Evolutionary conservation across 2,113 vertebrate species (phyloP).

Genomic region (Xiphophorus maculatus): DNA sequence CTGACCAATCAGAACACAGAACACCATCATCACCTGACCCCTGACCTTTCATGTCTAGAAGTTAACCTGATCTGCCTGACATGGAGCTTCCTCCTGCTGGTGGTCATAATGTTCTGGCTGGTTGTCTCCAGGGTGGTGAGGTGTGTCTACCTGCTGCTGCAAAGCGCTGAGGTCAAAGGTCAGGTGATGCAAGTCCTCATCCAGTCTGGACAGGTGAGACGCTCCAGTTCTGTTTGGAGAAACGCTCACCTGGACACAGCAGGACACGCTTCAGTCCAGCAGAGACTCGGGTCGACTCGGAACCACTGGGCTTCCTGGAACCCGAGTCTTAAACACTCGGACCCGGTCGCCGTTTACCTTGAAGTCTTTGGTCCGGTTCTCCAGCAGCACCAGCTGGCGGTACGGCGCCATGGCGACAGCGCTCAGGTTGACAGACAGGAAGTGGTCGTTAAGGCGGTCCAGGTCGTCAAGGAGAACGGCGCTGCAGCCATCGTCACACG

Average conservation of each 20-base stretch:
- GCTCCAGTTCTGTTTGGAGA: slow-evolving; percentile 5
- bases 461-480: slow-evolving; percentile 84
- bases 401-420: slow-evolving; percentile 72
- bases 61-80: too few relatives aligned
- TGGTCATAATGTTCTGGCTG: not conserved
- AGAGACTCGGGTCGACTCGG: not conserved
- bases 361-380: slow-evolving; percentile 81
- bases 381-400: slow-evolving; percentile 79
- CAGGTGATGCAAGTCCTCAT: slow-evolving; percentile 22
- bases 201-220: slow-evolving; percentile 6
- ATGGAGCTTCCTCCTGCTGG: not conserved
- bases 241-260: slow-evolving; percentile 14
- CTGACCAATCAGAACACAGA: slow-evolving; percentile 72
- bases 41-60: too few relatives aligned
- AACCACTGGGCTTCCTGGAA: too few relatives aligned
- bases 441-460: slow-evolving; percentile 63
- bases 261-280: not conserved
- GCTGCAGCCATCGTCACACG: slow-evolving; percentile 88
- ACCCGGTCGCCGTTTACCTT: slow-evolving; percentile 74
- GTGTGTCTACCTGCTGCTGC: slow-evolving; percentile 42
- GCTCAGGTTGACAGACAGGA: slow-evolving; percentile 84
- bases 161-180: slow-evolving; percentile 46
- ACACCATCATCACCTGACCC: not conserved
- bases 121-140: not conserved
- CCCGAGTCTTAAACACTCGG: too few relatives aligned